Evolutionary conservation across 1,140 invertebrate species (phyloP).

Genomic region (Diplogasteroides magnus): DNA sequence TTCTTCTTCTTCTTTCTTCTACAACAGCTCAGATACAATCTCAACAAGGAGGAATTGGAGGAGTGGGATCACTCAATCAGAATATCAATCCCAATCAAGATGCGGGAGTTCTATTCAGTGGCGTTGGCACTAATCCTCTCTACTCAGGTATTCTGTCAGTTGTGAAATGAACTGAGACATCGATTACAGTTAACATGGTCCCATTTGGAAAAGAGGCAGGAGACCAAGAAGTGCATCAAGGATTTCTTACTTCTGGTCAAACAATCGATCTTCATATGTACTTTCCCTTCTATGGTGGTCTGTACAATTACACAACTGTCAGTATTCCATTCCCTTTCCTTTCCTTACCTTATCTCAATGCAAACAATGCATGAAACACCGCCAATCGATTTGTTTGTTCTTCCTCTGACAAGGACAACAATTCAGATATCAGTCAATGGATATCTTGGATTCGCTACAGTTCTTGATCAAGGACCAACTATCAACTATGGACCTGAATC

Average conservation of each 20-base stretch:
- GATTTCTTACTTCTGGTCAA: conserved; percentile 52
- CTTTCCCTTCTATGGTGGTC: conserved; percentile 54
- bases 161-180: background rate
- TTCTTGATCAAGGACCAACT: conserved; percentile 53
- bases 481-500: conserved; percentile 54
- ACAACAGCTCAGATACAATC: no score
- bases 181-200: conserved; percentile 41
- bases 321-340: conserved; percentile 6
- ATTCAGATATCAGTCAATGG: conserved; percentile 54
- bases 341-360: conserved; percentile 18
- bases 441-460: conserved; percentile 54
- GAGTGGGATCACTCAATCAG: background rate
- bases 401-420: background rate
- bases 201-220: conserved; percentile 52
- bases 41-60: no score
- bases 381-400: background rate
- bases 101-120: conserved; percentile 35
- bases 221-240: conserved; percentile 50
- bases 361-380: background rate
- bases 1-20: no score
- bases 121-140: conserved; percentile 40
- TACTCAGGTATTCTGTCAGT: conserved; percentile 27
- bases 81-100: background rate
- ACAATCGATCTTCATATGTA: conserved; percentile 54
- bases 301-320: conserved; percentile 56